Base-by-base conservation (phyloP, 1,140 invertebrate genomes). In the Oppia nitens region DNA sequence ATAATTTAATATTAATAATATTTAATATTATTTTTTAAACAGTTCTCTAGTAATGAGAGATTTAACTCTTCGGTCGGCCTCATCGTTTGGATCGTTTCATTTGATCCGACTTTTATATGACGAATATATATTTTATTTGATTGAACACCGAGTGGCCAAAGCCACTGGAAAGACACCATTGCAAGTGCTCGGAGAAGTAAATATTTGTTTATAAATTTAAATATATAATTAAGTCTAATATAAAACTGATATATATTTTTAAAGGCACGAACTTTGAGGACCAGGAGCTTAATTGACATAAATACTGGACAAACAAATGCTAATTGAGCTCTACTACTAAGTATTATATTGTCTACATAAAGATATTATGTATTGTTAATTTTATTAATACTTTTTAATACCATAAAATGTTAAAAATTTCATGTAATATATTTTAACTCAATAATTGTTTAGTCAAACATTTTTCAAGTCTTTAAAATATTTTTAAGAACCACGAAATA, bases 71-170 rank as follows among this genome's bases (percentile, higher is more conserved):
- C 78, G 94, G 67, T 95, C 90, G 63, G 94, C 95, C 24, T 88
- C 91, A 12, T 95, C 90, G 71, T 98, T 99, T 76, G 96, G 95
- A 40, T 96, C 91, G 57, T 99, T 99, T 75, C 96, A 99, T 76
- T 78, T 99, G 50, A 94, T 99, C 67, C 82, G 94, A 49, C 76
- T 98, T 63, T 77, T 98, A 23, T 98, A 94, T 72, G 94, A 98
- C 72, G 96, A 99, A 72, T 99, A 98, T 70, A 95, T 99, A 85
- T 95, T 95, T 76, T 98, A 95, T 73, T 77, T 98, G 63, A 88
- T 99, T 64, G 95, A 98, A 73, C 87, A 94, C 71, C 84, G 90
- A 72, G 90, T 98, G 25, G 94, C 95, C 23, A 78, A 84, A 68
- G 87, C 87, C 26, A 85, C 83, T 45, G 83, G 83, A 47, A 83